These are phyloP conservation scores for Anseranas semipalmata DNA, from an alignment of 2,113 vertebrate genomes.

Conservation along the genomic window DNA sequence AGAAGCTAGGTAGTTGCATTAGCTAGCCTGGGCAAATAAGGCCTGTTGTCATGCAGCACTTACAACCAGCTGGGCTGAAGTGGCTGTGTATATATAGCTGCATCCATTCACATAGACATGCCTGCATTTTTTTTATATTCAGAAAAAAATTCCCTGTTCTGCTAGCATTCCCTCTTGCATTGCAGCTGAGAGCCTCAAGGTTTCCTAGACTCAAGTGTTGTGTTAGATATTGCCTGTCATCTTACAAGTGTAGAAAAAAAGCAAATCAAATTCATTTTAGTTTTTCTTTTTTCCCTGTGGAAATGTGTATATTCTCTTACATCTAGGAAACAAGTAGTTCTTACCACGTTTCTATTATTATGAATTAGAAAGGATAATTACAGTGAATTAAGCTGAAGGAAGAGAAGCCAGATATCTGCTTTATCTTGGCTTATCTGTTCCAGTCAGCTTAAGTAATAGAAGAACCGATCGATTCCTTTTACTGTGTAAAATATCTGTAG, in stretches of 20 bases:
- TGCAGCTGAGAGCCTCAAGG: background rate
- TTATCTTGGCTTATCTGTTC: background rate
- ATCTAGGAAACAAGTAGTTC: background rate
- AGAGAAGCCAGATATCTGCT: background rate
- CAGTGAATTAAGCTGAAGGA: background rate
- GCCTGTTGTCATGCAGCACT: background rate
- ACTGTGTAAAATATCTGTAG: background rate
- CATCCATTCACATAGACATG: rapidly evolving
- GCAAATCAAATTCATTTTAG: background rate
- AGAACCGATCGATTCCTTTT: background rate
- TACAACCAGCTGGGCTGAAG: background rate
- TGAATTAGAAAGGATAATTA: background rate
- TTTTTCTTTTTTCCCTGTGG: background rate
- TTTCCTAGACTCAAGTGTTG: background rate
- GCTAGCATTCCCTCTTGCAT: background rate
- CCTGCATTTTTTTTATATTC: background rate
- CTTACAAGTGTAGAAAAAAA: background rate
- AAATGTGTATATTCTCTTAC: background rate
- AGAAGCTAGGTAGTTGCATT: background rate
- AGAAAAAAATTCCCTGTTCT: background rate
- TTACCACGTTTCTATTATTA: background rate
- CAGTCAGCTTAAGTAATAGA: background rate
- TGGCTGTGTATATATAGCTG: background rate
- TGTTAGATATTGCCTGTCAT: background rate
- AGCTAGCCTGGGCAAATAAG: background rate